Evolutionary conservation across 1,140 invertebrate genomes (phyloP), one percentile per base, ranked within the genome.

Genomic region (Oncopeltus fasciatus): DNA sequence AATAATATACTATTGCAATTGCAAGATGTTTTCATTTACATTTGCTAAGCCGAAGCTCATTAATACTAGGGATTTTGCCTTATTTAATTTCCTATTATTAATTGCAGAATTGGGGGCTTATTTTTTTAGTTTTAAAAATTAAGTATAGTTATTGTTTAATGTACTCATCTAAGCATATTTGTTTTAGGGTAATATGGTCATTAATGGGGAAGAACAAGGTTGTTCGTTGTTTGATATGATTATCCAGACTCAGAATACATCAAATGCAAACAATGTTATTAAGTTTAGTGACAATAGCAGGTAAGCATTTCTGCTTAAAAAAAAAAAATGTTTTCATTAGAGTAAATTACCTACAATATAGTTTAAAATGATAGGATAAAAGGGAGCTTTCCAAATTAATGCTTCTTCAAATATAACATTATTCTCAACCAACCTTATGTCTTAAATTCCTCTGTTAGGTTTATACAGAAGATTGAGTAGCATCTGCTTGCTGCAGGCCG

Each of bases 211-310:
- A 66, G 81, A 85, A 71, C 75, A 88, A 68, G 74, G 85, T 33
- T 77, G 87, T 71, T 93, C 92, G 1, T 76, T 99, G 0, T 89
- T 98, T 68, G 83, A 92, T 66, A 89, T 96, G 84, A 92, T 98
- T 28, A 88, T 90, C 69, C 82, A 85, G 44, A 98, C 95, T 0
- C 93, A 98, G 72, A 76, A 82, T 0, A 75, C 76, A 58, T 87
- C 88, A 0, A 96, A 98, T 77, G 72, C 79, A 5, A 98, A 98
- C 72, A 99, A 96, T 78, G 86, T 97, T 8, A 98, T 98, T 67
- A 95, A 95, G 74, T 98, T 98, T 72, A 88, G 85, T 69, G 95
- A 99, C 71, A 99, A 99, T 72, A 96, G 93, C 74, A 92, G 87
- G 87, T 88, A 74, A 69, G 61, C 63, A 53, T 59, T 47, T 47